Base-by-base conservation (phyloP, 1,140 invertebrate species). In the Theocolax elegans region DNA sequence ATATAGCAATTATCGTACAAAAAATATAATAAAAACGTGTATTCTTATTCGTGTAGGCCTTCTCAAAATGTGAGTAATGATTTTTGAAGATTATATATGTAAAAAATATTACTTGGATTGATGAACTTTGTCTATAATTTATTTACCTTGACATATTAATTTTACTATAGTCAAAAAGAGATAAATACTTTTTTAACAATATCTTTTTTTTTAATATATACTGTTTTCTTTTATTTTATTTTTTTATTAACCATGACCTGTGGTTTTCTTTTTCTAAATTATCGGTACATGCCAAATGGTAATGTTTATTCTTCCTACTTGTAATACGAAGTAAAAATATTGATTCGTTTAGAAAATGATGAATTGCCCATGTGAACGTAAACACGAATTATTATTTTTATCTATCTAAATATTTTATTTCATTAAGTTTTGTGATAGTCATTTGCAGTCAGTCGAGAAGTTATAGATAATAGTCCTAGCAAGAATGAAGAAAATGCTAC, bases 381-480 rank as follows among this genome's bases (percentile, higher is more conserved):
- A 64, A 58, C 60, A 40, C 23, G 13, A 44, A 6, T 27, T 40
- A 38, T 40, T 53, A 38, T 35, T 2, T 23, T 69, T 62, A 23
- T 69, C 38, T 29, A 69, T 62, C 49, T 69, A 62, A 35, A 27
- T 42, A 64, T 56, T 35, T 56, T 17, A 10, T 62, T 69, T 69
- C 15, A 70, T 64, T 64, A 21, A 58, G 19, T 31, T n/a, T 53
- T 64, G 49, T 70, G 67, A 70, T 70, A 70, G 66, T 68, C 59
- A 68, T 65, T 54, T 73, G 62, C 66, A 62, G 40, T 62, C 59
- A 72, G 40, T 58, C 67, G 48, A 60, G n/a, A 69, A 65, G 25
- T 62, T 68, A 54, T 62, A 53, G n/a, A 31, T 62, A 49, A 51
- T 65, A 42, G 44, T 67, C 31, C 46, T 69, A 62, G 19, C 25